Conservation (phyloP, 2,888 invertebrate genomes). For the Andricus curvator region DNA sequence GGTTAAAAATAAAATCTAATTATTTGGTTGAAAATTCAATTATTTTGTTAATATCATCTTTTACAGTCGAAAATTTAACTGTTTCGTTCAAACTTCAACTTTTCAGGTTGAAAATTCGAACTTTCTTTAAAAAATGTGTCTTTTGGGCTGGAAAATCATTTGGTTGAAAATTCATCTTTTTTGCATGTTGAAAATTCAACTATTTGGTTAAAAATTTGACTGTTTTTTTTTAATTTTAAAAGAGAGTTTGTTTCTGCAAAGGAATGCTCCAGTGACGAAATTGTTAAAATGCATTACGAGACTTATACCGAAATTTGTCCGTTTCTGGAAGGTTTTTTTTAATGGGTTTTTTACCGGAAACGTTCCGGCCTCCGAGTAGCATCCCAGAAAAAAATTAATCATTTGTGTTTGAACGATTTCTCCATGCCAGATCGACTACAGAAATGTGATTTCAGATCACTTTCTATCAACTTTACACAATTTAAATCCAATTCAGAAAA, state of each 20-base stretch:
- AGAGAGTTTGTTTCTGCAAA: not conserved
- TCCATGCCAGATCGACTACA: slow-evolving; percentile 9
- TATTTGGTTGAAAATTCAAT: no score
- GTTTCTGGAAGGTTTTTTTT: slow-evolving; percentile 3
- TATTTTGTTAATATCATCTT: no score
- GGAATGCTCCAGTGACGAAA: not conserved
- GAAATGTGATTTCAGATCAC: slow-evolving; percentile 19
- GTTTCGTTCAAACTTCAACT: no score
- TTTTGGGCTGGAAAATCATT: no score
- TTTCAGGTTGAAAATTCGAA: no score
- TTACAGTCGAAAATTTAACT: no score
- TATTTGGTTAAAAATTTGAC: no score
- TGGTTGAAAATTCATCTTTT: no score
- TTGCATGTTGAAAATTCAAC: no score
- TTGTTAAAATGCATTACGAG: not conserved
- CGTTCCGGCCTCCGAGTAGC: slow-evolving; percentile 36
- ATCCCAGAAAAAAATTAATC: slow-evolving; percentile 31
- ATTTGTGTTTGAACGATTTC: slow-evolving; percentile 37
- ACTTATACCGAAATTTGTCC: slow-evolving; percentile 12
- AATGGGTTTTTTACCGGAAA: not conserved
- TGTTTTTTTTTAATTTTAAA: not conserved
- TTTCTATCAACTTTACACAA: slow-evolving; percentile 28
- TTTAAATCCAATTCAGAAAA: not conserved
- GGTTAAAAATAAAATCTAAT: no score
- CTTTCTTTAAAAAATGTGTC: no score